phyloP scores from a whole-genome alignment of 2,888 invertebrate species.

The Acronicta leporina region DNA sequence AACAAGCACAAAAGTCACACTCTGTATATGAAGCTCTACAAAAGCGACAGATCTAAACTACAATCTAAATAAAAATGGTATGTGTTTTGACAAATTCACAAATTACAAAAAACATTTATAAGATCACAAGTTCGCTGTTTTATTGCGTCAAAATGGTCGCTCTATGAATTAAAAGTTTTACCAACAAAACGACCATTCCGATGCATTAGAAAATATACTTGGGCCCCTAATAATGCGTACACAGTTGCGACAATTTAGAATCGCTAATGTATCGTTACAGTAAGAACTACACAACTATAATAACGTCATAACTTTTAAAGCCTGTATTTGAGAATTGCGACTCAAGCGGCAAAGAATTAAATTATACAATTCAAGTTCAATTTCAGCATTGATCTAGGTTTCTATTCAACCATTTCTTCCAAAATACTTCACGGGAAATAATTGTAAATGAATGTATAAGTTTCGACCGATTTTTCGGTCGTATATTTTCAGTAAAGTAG shows the following conservation, averaged over 20 bases:
- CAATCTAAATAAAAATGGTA: neutral
- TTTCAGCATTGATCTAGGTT: no score
- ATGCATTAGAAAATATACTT: no score
- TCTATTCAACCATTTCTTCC: no score
- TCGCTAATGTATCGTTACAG: conserved; percentile 8
- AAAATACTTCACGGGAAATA: no score
- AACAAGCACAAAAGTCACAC: conserved; percentile 36
- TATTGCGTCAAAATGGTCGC: no score
- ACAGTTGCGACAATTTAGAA: neutral
- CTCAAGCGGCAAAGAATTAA: no score
- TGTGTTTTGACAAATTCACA: conserved; percentile 5
- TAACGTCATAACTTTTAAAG: conserved; percentile 4
- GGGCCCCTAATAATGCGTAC: neutral
- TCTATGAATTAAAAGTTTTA: no score
- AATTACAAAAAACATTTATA: conserved; percentile 6
- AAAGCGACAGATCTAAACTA: conserved; percentile 35
- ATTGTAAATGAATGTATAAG: no score
- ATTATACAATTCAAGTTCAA: no score
- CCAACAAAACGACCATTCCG: no score
- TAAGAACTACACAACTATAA: conserved; percentile 15
- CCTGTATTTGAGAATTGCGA: neutral
- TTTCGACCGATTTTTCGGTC: no score
- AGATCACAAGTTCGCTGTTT: neutral
- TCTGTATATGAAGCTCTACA: conserved; percentile 42
- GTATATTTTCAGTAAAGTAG: no score